phyloP scores from a whole-genome alignment of 1,140 invertebrate species.

The Radopholus similis region DNA sequence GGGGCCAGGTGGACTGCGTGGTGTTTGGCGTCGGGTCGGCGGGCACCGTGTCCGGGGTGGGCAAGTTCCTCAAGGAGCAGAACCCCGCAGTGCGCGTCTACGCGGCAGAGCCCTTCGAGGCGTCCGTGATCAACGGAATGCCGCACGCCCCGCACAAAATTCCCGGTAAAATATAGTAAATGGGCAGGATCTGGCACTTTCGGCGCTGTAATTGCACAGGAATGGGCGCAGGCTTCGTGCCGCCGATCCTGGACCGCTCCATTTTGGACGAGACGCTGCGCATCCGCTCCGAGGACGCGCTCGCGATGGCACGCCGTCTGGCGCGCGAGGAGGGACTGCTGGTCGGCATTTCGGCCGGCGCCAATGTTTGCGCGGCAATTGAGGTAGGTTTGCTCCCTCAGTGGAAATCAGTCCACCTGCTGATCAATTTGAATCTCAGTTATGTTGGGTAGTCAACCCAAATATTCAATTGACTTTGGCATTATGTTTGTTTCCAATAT shows the following conservation, averaged over 20 bases:
- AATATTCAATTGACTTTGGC: too few relatives aligned
- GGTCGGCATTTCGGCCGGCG: conserved; percentile 55
- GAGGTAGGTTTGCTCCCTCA: background rate
- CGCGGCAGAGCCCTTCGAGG: conserved; percentile 54
- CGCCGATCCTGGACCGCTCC: conserved; percentile 41
- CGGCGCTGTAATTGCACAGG: conserved; percentile 22
- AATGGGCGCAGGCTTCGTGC: conserved; percentile 52
- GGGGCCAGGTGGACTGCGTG: conserved; percentile 52
- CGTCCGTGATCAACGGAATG: conserved; percentile 47
- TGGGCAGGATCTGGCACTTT: too few relatives aligned
- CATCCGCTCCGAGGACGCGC: conserved; percentile 59
- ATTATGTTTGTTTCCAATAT: too few relatives aligned
- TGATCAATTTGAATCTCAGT: too few relatives aligned
- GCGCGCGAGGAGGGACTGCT: conserved; percentile 57
- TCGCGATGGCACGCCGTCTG: conserved; percentile 55
- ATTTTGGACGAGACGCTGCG: conserved; percentile 12
- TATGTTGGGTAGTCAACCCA: too few relatives aligned
- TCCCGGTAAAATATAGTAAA: conserved; percentile 33
- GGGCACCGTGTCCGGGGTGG: conserved; percentile 53
- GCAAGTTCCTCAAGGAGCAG: conserved; percentile 37
- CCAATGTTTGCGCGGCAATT: conserved; percentile 42
- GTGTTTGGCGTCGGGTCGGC: conserved; percentile 58
- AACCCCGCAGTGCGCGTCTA: conserved; percentile 34
- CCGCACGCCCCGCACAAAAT: conserved; percentile 52
- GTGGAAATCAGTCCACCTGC: conserved; percentile 27